These are phyloP conservation scores for Danio aesculapii DNA, from an alignment of 2,797 vertebrate species.

Conservation along the genomic window DNA sequence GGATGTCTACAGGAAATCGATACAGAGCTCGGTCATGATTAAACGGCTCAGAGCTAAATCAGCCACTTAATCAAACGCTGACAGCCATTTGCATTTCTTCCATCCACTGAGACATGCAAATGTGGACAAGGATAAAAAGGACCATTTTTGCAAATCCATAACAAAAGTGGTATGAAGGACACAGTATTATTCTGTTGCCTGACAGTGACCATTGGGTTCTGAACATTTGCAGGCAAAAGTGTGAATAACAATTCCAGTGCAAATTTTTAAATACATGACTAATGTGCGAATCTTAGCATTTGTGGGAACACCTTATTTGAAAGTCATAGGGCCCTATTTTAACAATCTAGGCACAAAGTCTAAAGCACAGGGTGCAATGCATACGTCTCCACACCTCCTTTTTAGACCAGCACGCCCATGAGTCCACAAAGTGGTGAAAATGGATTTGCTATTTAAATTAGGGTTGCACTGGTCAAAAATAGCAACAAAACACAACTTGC, in stretches of 20 bases:
- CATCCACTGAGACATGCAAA: conserved; percentile 44
- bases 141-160: conserved; percentile 8
- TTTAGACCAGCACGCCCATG: too few species aligned
- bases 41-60: conserved; percentile 51
- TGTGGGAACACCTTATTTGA: too few species aligned
- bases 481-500: too few species aligned
- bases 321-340: too few species aligned
- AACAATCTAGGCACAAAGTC: too few species aligned
- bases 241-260: background rate
- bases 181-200: background rate
- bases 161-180: background rate
- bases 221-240: conserved; percentile 10
- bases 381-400: too few species aligned
- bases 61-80: conserved; percentile 54
- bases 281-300: too few species aligned
- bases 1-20: conserved; percentile 69
- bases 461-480: too few species aligned
- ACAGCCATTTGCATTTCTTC: conserved; percentile 48
- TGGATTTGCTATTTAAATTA: too few species aligned
- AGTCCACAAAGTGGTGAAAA: too few species aligned
- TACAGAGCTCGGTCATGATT: conserved; percentile 58
- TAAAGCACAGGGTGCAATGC: too few species aligned
- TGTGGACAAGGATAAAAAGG: conserved; percentile 4
- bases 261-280: too few species aligned
- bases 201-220: conserved; percentile 1